Conservation (phyloP, 2,888 invertebrate genomes). For the Dastarcus helophoroides region DNA sequence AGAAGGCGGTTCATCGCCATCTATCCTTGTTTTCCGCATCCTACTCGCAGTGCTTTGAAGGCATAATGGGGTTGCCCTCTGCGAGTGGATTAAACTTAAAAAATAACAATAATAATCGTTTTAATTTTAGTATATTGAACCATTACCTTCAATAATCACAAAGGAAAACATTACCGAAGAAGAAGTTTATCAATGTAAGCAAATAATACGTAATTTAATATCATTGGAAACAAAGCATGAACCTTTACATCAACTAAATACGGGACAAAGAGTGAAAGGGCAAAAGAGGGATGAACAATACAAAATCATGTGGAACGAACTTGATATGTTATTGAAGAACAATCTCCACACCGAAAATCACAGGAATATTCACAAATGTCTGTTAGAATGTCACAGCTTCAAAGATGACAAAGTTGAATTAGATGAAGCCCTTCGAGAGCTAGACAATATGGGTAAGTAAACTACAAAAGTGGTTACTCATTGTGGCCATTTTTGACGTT, state of each 20-base stretch:
- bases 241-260: slow-evolving; percentile 57
- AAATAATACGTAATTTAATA: slow-evolving; percentile 69
- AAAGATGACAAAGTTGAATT: slow-evolving; percentile 51
- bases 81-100: too few relatives aligned
- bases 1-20: too few relatives aligned
- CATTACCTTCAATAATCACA: slow-evolving; percentile 64
- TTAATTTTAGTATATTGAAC: slow-evolving; percentile 59
- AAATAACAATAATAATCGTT: slow-evolving; percentile 1
- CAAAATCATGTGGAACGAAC: slow-evolving; percentile 77
- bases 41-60: too few relatives aligned
- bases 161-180: slow-evolving; percentile 77
- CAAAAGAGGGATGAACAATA: slow-evolving; percentile 79
- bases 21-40: too few relatives aligned
- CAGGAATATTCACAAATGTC: slow-evolving; percentile 61
- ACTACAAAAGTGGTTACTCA: slow-evolving; percentile 1
- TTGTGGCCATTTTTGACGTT: background rate
- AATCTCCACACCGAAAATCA: slow-evolving; percentile 72
- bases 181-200: slow-evolving; percentile 76
- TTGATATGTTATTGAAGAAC: slow-evolving; percentile 71
- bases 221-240: slow-evolving; percentile 77
- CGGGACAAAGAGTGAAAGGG: slow-evolving; percentile 50
- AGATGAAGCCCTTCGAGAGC: slow-evolving; percentile 47
- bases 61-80: too few relatives aligned
- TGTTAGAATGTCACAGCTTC: slow-evolving; percentile 63
- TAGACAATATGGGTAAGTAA: slow-evolving; percentile 41